Evolutionary conservation across 2,888 invertebrate species (phyloP), one percentile per base, ranked within the genome.

Genomic region (Eucera pruinosa): DNA sequence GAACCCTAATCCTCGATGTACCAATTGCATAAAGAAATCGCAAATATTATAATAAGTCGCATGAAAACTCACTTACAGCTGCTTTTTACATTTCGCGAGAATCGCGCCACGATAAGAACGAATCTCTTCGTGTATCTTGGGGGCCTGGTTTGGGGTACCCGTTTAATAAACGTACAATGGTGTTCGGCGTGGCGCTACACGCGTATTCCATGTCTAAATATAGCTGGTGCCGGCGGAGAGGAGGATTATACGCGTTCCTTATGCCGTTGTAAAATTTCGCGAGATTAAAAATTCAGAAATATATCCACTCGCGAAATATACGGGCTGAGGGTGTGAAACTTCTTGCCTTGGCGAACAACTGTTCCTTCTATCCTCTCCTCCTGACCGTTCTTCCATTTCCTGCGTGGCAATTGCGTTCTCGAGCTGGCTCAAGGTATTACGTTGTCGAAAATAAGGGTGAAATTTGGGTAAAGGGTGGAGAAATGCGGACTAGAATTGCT

Each of bases 201-300:
- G 64, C 69, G 69, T 69, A 65, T 58, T 33, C 57, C 58, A 70
- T 69, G 50, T 62, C 68, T 58, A 71, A 78, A 75, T 71, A 79
- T 55, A 64, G 48, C 65, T 57, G 67, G 23, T 48, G 23, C 48
- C 15, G 30, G 15, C 33, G 41, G 36, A 18, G 45, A 55, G 18
- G 27, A 64, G 68, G 64, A 69, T 50, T 69, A 52, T 68, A 48
- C 66, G 64, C 76, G 74, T 78, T 74, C 60, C 75, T 77, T 79
- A 74, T 55, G 67, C 30, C 57, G 61, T 82, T 80, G 86, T 84
- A 87, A 88, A 88, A 89, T 86, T 88, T 86, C 78, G 82, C 89
- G 86, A 89, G 88, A 89, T 89, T 90, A 90, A 89, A 89, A 90
- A 89, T 89, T 88, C 83, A 87, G 85, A 88, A 88, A 89, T 89